Evolutionary conservation across 2,888 invertebrate genomes (phyloP).

Genomic region (Mamestra brassicae): DNA sequence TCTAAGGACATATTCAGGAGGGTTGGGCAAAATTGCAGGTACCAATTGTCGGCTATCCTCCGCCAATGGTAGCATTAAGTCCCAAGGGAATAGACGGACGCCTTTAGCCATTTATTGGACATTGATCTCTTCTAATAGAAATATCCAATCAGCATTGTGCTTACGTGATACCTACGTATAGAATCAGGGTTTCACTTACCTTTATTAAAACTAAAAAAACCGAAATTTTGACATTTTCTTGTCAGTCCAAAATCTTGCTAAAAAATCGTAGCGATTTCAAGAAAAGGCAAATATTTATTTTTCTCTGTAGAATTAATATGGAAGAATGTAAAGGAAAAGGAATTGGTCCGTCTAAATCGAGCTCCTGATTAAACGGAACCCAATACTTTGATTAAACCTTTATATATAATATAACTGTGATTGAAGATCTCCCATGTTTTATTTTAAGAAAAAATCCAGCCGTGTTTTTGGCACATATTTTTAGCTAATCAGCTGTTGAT

Average conservation of each 20-base stretch:
- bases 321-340: slow-evolving; percentile 8
- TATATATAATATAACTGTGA: slow-evolving; percentile 19
- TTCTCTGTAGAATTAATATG: slow-evolving; percentile 29
- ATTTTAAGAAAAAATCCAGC: neutral
- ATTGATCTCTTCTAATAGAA: slow-evolving; percentile 39
- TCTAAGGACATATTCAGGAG: slow-evolving; percentile 1
- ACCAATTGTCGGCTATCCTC: slow-evolving; percentile 9
- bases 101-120: slow-evolving; percentile 28
- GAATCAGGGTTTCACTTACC: neutral
- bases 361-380: slow-evolving; percentile 42
- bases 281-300: slow-evolving; percentile 10
- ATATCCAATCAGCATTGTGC: slow-evolving; percentile 36
- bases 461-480: neutral
- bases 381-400: slow-evolving; percentile 30
- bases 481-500: neutral
- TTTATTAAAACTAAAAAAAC: neutral
- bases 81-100: slow-evolving; percentile 20
- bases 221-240: neutral
- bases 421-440: slow-evolving; percentile 6
- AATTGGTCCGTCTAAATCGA: slow-evolving; percentile 11
- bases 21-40: slow-evolving; percentile 1
- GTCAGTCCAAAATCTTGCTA: neutral
- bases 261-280: neutral
- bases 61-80: neutral
- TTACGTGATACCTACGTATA: slow-evolving; percentile 1